A percentile compares a stretch with the other conserved stretches of the same genome.
These are phyloP conservation scores for Calameuta pallipes DNA, from an alignment of 2,888 invertebrate species.

Conservation along the genomic window DNA sequence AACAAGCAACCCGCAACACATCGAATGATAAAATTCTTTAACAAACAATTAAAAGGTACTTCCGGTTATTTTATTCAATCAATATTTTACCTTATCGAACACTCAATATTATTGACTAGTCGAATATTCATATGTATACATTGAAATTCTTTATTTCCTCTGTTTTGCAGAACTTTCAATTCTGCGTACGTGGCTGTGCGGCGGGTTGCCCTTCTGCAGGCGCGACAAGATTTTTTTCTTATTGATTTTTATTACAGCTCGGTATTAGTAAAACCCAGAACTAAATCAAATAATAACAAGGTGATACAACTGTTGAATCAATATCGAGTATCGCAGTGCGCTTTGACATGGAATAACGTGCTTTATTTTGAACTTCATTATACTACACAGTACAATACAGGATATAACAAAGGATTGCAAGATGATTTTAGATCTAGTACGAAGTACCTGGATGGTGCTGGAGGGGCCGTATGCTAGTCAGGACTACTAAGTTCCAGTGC, in stretches of 20 bases:
- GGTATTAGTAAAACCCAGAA: background rate
- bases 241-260: background rate
- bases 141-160: background rate
- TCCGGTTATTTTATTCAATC: too few relatives aligned
- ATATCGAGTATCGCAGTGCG: background rate
- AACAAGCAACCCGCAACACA: background rate
- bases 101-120: too few relatives aligned
- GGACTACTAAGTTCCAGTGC: conserved; percentile 61
- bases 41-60: too few relatives aligned
- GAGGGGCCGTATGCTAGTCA: conserved; percentile 58
- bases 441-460: conserved; percentile 57
- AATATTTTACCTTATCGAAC: too few relatives aligned
- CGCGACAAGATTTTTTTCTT: background rate
- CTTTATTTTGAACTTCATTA: background rate
- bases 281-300: background rate
- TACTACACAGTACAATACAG: background rate
- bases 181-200: background rate
- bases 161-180: background rate
- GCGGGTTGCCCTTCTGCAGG: background rate
- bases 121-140: background rate
- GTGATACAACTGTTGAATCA: background rate
- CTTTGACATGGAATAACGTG: background rate
- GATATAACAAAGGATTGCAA: background rate
- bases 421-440: background rate
- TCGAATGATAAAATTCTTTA: background rate